Evolutionary conservation across 1,140 invertebrate genomes (phyloP).

Genomic region (Eumaeus atala): DNA sequence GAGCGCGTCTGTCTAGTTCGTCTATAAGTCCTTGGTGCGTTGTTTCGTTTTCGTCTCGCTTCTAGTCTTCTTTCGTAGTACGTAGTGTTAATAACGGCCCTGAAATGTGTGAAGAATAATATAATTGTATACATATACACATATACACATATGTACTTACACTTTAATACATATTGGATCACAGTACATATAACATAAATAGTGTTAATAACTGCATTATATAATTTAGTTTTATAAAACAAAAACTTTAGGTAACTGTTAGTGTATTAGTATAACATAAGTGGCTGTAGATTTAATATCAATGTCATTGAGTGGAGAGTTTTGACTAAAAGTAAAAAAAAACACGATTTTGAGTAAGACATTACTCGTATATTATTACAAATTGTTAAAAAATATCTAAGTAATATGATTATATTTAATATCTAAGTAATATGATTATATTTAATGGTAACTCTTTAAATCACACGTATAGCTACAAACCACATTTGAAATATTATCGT

Average conservation of each 20-base stretch:
- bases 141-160: not conserved
- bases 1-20: not conserved
- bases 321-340: not conserved
- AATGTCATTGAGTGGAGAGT: not conserved
- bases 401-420: not conserved
- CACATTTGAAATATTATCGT: too few species aligned
- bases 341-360: not conserved
- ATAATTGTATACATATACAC: slow-evolving; percentile 1
- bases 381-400: not conserved
- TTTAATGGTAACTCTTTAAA: slow-evolving; percentile 7
- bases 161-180: too few species aligned
- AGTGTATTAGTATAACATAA: not conserved
- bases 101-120: not conserved
- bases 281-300: not conserved
- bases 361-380: not conserved
- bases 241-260: too few species aligned
- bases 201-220: too few species aligned
- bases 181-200: too few species aligned
- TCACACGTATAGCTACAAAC: not conserved
- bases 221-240: too few species aligned
- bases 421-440: not conserved
- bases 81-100: not conserved
- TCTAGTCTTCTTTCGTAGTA: not conserved
- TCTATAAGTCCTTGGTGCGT: not conserved
- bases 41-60: slow-evolving; percentile 3